Conservation (phyloP, 1,140 invertebrate genomes). For the Bursaphelenchus mucronatus region DNA sequence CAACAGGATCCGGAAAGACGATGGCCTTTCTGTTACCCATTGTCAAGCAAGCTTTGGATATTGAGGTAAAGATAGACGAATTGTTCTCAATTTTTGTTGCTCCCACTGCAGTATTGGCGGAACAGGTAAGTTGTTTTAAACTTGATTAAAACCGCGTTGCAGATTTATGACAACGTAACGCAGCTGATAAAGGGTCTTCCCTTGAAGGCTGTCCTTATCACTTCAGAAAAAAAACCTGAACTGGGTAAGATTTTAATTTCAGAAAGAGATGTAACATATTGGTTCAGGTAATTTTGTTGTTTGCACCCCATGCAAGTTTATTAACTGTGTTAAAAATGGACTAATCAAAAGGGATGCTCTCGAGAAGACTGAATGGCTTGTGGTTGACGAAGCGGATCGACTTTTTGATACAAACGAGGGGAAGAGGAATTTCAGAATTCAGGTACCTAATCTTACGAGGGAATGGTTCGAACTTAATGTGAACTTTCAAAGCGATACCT, state of each 20-base stretch:
- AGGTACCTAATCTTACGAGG: conserved; percentile 34
- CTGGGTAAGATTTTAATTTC: too few species aligned
- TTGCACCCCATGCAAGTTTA: conserved; percentile 88
- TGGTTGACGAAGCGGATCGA: conserved; percentile 58
- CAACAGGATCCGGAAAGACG: conserved; percentile 66
- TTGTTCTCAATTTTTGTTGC: conserved; percentile 80
- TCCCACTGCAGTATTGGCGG: conserved; percentile 85
- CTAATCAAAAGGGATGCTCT: conserved; percentile 15
- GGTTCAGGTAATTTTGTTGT: conserved; percentile 74
- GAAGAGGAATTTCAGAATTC: conserved; percentile 48
- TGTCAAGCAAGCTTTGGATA: conserved; percentile 66
- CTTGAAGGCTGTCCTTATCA: conserved; percentile 6
- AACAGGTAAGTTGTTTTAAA: conserved; percentile 70
- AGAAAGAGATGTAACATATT: too few species aligned
- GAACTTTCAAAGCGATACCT: too few species aligned
- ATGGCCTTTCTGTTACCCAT: conserved; percentile 64
- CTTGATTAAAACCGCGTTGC: conserved; percentile 22
- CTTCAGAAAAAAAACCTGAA: too few species aligned
- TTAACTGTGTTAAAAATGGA: conserved; percentile 68
- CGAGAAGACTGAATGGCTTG: conserved; percentile 40
- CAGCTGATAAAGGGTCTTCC: conserved; percentile 39
- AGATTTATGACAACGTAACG: conserved; percentile 50
- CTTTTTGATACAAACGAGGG: conserved; percentile 56
- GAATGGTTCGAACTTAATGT: too few species aligned
- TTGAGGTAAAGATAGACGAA: conserved; percentile 57